A percentile compares a stretch with the other conserved stretches of the same genome.
Evolutionary conservation across 2,888 invertebrate genomes (phyloP).

Genomic region (Caenorhabditis virilis): DNA sequence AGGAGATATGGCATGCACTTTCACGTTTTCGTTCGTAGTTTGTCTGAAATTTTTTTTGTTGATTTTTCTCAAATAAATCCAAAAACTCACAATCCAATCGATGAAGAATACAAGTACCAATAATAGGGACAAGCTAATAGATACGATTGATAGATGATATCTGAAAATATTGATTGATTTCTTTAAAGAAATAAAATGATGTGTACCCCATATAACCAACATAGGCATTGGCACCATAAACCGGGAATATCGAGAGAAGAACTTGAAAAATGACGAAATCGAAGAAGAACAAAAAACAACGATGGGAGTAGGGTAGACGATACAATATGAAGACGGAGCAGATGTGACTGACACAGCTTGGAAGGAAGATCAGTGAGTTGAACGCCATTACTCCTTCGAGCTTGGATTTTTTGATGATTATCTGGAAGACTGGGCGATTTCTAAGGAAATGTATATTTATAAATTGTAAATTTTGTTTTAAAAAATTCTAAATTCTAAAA

Average conservation of each 20-base stretch:
- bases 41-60: constrained; percentile 47
- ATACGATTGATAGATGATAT: constrained; percentile 64
- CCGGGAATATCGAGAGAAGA: constrained; percentile 61
- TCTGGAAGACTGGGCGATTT: constrained; percentile 38
- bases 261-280: constrained; percentile 63
- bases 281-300: constrained; percentile 54
- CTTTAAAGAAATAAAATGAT: not conserved
- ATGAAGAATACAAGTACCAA: constrained; percentile 63
- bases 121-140: constrained; percentile 61
- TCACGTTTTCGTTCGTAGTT: constrained; percentile 77
- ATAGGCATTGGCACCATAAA: constrained; percentile 41
- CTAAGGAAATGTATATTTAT: no score
- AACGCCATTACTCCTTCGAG: constrained; percentile 44
- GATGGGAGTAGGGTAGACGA: constrained; percentile 64
- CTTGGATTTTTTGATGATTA: constrained; percentile 44
- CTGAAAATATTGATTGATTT: constrained; percentile 39
- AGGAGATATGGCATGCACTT: constrained; percentile 89
- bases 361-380: constrained; percentile 64
- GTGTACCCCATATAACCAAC: constrained; percentile 42
- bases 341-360: constrained; percentile 64
- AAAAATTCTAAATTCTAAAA: no score
- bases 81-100: constrained; percentile 64
- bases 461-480: no score
- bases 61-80: not conserved
- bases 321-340: constrained; percentile 62